A percentile compares a stretch with the other conserved stretches of the same genome.
phyloP scores from a whole-genome alignment of 2,113 vertebrate genomes.

The Stomatorhinus ivindoensis region DNA sequence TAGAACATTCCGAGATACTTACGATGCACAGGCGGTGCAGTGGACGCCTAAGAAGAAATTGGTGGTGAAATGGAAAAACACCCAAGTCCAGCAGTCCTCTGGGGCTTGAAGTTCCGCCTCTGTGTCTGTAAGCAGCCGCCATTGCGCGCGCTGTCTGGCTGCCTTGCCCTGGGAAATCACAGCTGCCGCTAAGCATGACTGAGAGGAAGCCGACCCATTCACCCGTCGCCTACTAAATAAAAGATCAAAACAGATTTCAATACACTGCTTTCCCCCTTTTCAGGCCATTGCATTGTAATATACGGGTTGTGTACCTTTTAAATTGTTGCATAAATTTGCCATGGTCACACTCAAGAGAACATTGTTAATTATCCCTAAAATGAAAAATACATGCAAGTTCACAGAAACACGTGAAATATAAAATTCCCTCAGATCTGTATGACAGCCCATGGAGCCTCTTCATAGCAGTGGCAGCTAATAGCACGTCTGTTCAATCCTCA shows the following conservation, averaged over 20 bases:
- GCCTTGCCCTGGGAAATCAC: slow-evolving; percentile 22
- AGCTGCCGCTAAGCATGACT: slow-evolving; percentile 1
- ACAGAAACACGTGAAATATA: neutral
- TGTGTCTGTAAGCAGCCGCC: slow-evolving; percentile 25
- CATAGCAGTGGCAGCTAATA: neutral
- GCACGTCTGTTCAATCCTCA: neutral
- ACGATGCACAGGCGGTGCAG: neutral
- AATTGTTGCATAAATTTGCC: neutral
- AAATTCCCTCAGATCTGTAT: neutral
- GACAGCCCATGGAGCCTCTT: neutral
- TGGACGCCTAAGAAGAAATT: neutral
- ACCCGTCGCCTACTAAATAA: neutral
- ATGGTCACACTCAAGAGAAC: neutral
- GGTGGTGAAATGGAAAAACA: slow-evolving; percentile 35
- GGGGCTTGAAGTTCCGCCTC: slow-evolving; percentile 16
- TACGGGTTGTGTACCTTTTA: neutral
- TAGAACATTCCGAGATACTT: neutral
- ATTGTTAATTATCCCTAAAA: neutral
- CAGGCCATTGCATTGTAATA: neutral
- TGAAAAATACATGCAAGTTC: neutral
- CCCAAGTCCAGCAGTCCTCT: slow-evolving; percentile 12
- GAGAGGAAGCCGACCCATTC: slow-evolving; percentile 5
- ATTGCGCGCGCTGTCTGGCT: slow-evolving; percentile 23
- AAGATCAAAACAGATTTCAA: neutral
- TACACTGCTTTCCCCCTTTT: neutral